Base-by-base conservation (phyloP, 1,140 invertebrate species). In the Aphaenogaster rudis region DNA sequence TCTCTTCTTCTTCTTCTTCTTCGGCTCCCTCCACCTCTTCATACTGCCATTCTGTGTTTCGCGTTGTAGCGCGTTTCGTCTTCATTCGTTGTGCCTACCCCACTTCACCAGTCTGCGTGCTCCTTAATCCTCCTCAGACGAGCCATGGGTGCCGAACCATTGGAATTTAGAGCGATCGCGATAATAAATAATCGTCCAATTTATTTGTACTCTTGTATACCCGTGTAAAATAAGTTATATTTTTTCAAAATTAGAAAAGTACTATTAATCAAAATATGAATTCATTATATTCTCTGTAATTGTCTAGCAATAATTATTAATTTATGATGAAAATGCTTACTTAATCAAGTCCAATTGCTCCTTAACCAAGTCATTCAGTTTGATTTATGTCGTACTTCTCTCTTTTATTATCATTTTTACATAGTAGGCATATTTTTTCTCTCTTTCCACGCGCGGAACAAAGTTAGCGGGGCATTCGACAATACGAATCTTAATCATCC, bases 61-160 rank as follows among this genome's bases (percentile, higher is more conserved):
- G 42, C 74, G 50, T 69, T 57, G n/a, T 15, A 84, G 36, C 52
- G 45, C 50, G 39, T 57, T 74, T 74, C 42, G 48, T 50, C 36
- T 87, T 82, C 69, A 71, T 86, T 61, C 45, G 64, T 63, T 48
- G 64, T 57, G 57, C 39, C 54, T 84, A 63, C 80, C 45, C 50
- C 82, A 64, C 82, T 86, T 82, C 52, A 59, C 77, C 67, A 39
- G 79, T 78, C 78, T 79, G 88, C 80, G 76, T 48, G 6, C 63
- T 67, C 36, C 48, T 81, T 69, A 81, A 69, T 81, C 64, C 50
- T 54, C 21, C 50, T 81, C 36, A 11, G 48, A 33, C 78, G 21
- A 69, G 64, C 50, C 64, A 69, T 71, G 39, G 78, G 78, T 81
- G 78, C 39, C 78, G 64, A 71, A 48, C 21, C 63, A n/a, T 33